Conservation (phyloP, 2,113 vertebrate species). For the Verasper variegatus region DNA sequence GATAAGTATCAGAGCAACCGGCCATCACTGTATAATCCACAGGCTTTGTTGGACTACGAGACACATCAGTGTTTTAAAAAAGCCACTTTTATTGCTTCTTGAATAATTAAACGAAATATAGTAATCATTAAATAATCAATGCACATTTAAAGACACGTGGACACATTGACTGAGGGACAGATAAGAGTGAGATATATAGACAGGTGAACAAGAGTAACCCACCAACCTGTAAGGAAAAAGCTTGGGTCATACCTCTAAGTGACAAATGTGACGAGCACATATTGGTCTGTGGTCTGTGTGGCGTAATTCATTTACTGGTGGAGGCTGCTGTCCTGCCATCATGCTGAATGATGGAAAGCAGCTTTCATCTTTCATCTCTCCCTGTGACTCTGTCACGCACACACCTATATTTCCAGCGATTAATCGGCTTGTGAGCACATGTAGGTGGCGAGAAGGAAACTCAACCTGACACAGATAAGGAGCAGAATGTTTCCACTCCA, state of each 20-base stretch:
- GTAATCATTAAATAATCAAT: background rate
- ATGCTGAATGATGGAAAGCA: slow-evolving; percentile 47
- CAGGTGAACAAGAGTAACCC: background rate
- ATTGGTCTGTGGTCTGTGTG: slow-evolving; percentile 51
- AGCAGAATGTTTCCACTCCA: background rate
- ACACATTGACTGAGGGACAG: background rate
- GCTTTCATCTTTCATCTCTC: slow-evolving; percentile 44
- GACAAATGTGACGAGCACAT: slow-evolving; percentile 38
- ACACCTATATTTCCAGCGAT: background rate
- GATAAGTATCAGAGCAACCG: too few species aligned
- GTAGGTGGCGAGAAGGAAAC: background rate
- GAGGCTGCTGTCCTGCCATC: slow-evolving; percentile 25
- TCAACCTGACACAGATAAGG: background rate
- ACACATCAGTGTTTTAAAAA: background rate
- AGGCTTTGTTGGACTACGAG: too few species aligned
- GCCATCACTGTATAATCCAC: too few species aligned
- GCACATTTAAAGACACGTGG: background rate
- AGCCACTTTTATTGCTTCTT: slow-evolving; percentile 1
- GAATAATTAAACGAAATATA: background rate
- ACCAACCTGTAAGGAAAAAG: slow-evolving; percentile 14
- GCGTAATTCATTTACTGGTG: slow-evolving; percentile 55
- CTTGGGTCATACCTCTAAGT: slow-evolving; percentile 37
- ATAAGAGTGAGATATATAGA: slow-evolving; percentile 1
- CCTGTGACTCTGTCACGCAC: slow-evolving; percentile 3
- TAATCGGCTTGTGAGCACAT: background rate